Base-by-base conservation (phyloP, 2,888 invertebrate species). In the Actias luna region DNA sequence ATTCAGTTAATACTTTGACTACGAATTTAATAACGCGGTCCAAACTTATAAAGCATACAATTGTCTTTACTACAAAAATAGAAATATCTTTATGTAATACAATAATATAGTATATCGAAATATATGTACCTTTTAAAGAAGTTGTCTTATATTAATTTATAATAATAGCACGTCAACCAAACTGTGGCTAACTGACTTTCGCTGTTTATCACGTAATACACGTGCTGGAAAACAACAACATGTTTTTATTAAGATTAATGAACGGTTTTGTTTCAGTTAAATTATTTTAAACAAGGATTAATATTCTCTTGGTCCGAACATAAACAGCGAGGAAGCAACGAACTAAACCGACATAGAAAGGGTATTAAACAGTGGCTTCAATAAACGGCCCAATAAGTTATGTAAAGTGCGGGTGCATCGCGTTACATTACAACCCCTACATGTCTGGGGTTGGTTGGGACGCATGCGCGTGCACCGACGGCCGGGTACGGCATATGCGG, bases 381-480 rank as follows among this genome's bases (percentile, higher is more conserved):
- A 91, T 91, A 88, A 90, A 88, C 87, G 86, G 80, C 85, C 89
- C 88, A 89, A 90, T 89, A 90, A 91, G 87, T 90, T 91, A 91
- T 91, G 89, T 91, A 92, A 92, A 92, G 89, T 88, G 83, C 84
- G 88, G 85, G 84, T 91, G 92, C 92, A 92, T 92, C 90, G 88
- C 85, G 86, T 89, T 87, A 88, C 88, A 87, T 82, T 87, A 87
- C 90, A 88, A 87, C 90, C 90, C 89, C 87, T 83, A 87, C 81
- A 79, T 82, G 78, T 70, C 74, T 71, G 63, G 69, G 65, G 71
- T 78, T 84, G 85, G 82, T 79, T 79, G 78, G 79, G 78, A 85
- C 92, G 92, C 92, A 91, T 92, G 92, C 92, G 92, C 88, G 83
- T 88, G 89, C 88, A 88, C 77, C 82, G 84, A 81, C 82, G 77